phyloP scores from a whole-genome alignment of 2,888 invertebrate genomes.

The Philopedon plagiatum region DNA sequence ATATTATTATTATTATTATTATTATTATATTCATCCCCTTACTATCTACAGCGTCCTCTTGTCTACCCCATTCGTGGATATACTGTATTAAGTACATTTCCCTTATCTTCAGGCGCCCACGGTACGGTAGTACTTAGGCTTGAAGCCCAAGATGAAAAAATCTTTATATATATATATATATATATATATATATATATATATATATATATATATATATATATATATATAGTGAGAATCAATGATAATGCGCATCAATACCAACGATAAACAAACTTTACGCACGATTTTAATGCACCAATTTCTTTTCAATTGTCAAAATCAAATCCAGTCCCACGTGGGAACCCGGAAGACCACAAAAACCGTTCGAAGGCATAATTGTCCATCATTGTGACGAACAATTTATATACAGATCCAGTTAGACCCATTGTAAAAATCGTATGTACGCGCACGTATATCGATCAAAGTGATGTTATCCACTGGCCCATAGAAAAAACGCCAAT shows the following conservation, averaged over 20 bases:
- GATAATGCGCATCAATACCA: background rate
- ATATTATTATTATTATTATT: no score
- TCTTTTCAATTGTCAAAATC: background rate
- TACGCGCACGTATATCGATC: background rate
- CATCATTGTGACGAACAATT: background rate
- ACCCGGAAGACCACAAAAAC: slow-evolving; percentile 27
- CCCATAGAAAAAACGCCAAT: slow-evolving; percentile 27
- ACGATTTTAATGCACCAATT: background rate
- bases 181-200: no score
- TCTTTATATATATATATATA: no score
- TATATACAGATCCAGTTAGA: background rate
- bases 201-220: no score
- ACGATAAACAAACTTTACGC: background rate
- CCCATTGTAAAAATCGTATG: background rate
- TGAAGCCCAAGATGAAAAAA: no score
- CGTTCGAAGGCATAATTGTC: slow-evolving; percentile 10
- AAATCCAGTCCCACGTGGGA: slow-evolving; percentile 21
- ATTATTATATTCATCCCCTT: no score
- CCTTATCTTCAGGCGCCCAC: no score
- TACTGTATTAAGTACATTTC: no score
- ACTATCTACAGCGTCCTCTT: no score
- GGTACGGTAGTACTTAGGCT: no score
- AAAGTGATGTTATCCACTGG: slow-evolving; percentile 17
- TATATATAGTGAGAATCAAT: no score
- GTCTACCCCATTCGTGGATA: no score